Percentiles rank a stretch among this genome's conserved stretches.
These are phyloP conservation scores for Prionchulus punctatus DNA, from an alignment of 2,888 invertebrate species.

Conservation along the genomic window DNA sequence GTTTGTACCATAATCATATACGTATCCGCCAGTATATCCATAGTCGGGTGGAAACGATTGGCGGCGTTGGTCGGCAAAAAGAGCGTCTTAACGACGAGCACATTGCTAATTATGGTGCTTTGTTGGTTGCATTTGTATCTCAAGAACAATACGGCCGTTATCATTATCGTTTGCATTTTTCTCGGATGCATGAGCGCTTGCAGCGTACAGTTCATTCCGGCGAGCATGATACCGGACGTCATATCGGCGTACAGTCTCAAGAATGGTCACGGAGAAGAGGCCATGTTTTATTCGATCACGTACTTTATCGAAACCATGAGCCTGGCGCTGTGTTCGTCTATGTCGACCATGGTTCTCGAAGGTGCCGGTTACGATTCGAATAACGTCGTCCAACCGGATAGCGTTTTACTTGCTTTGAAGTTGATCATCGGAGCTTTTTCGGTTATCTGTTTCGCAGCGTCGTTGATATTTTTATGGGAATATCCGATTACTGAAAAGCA, in stretches of 20 bases:
- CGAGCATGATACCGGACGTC: conserved; percentile 1
- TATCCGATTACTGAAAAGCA: too few relatives aligned
- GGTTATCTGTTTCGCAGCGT: too few relatives aligned
- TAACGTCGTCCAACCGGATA: too few relatives aligned
- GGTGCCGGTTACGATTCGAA: background rate
- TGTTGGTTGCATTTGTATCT: conserved; percentile 1
- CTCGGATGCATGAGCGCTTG: background rate
- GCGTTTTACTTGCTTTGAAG: too few relatives aligned
- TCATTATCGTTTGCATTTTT: background rate
- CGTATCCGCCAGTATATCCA: background rate
- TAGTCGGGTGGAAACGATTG: background rate
- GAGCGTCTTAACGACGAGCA: background rate
- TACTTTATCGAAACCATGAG: conserved; percentile 1
- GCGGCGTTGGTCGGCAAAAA: conserved; percentile 2
- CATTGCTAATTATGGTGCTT: background rate
- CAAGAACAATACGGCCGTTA: background rate
- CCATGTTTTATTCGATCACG: conserved; percentile 2
- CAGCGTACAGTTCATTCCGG: background rate
- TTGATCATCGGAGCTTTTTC: too few relatives aligned
- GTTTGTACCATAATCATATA: background rate
- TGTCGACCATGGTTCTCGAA: background rate
- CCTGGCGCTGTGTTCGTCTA: background rate
- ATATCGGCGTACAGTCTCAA: conserved; percentile 1
- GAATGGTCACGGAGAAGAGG: conserved; percentile 5
- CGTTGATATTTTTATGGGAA: too few relatives aligned